These are phyloP conservation scores for Menura novaehollandiae DNA, from an alignment of 2,113 vertebrate genomes.

Conservation along the genomic window DNA sequence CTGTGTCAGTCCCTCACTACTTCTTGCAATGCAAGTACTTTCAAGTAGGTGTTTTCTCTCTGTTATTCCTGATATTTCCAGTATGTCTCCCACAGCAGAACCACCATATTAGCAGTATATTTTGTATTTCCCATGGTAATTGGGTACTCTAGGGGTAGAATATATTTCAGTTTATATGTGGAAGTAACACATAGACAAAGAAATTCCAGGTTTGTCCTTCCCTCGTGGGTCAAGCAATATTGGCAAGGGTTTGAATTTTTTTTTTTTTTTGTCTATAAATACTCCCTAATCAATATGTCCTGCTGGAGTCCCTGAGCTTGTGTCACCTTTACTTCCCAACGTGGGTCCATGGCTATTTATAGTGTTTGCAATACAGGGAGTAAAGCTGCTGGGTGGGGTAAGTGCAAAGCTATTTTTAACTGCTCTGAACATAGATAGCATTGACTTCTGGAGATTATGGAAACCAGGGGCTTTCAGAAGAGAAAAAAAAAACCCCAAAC, in stretches of 20 bases:
- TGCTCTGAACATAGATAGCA: not conserved
- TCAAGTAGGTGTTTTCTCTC: not conserved
- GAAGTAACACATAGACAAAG: not conserved
- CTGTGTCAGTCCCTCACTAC: not conserved
- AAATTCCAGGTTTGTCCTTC: not conserved
- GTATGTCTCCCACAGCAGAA: not conserved
- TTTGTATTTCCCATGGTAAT: not conserved
- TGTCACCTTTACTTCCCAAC: slow-evolving; percentile 12
- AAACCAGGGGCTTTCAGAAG: not conserved
- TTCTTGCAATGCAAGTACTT: not conserved
- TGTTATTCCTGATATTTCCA: not conserved
- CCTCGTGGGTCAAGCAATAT: not conserved
- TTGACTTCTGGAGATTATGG: not conserved
- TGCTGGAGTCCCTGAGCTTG: not conserved
- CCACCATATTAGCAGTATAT: not conserved
- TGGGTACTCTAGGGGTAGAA: not conserved
- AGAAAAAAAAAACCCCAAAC: not conserved
- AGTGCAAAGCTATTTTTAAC: not conserved
- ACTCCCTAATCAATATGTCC: slow-evolving; percentile 5
- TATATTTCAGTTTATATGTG: not conserved
- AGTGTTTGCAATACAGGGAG: not conserved
- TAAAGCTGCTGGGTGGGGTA: not conserved
- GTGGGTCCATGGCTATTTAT: not conserved
- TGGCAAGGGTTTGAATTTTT: not conserved
- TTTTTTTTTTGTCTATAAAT: slow-evolving; percentile 30